These are phyloP conservation scores for Triplophysa tibetana DNA, from an alignment of 2,113 vertebrate species.

Conservation along the genomic window DNA sequence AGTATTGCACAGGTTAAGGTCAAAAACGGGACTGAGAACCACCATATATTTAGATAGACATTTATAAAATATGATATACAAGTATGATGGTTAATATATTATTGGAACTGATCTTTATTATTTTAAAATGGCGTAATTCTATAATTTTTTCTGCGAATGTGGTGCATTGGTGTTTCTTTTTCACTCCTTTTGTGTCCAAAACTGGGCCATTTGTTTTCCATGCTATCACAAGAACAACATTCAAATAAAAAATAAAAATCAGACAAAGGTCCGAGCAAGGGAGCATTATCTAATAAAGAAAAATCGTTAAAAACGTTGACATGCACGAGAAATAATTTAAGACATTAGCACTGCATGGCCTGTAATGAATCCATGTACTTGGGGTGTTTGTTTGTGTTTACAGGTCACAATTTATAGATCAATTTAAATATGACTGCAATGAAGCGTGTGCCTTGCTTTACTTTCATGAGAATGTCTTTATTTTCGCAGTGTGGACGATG, in stretches of 20 bases:
- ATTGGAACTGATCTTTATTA: background rate
- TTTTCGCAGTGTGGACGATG: constrained; percentile 52
- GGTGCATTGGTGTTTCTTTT: no score
- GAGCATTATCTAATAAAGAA: background rate
- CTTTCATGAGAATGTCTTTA: constrained; percentile 54
- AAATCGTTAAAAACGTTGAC: background rate
- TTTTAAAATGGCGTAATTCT: background rate
- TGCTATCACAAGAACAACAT: background rate
- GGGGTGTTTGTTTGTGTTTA: background rate
- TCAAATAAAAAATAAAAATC: background rate
- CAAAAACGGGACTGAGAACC: background rate
- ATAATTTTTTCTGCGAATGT: no score
- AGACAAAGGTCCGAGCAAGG: background rate
- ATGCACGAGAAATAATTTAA: no score
- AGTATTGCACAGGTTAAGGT: background rate
- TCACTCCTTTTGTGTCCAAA: no score
- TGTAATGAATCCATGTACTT: background rate
- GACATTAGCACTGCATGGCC: background rate
- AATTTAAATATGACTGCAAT: constrained; percentile 43
- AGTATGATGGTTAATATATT: background rate
- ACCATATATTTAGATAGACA: background rate
- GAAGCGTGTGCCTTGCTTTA: constrained; percentile 39
- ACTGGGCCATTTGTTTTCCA: background rate
- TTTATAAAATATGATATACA: background rate
- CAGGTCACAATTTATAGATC: background rate